Conservation (phyloP, 2,113 vertebrate species). For the Terrapene triunguis region DNA sequence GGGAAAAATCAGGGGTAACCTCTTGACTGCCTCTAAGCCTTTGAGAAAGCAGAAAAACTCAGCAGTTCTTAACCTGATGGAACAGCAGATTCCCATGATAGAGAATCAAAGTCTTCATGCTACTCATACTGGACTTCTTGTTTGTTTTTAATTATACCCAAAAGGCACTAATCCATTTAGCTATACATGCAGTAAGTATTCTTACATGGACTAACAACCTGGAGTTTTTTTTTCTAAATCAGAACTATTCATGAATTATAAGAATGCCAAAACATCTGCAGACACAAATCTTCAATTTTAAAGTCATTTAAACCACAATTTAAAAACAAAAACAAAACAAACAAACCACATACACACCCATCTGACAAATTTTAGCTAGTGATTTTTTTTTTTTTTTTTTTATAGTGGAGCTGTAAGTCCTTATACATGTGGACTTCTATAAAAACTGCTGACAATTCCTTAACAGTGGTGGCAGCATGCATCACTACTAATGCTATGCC, state of each 20-base stretch:
- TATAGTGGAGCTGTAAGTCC: constrained; percentile 42
- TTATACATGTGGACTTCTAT: constrained; percentile 20
- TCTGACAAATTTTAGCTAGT: constrained; percentile 44
- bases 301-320: constrained; percentile 28
- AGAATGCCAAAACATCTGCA: not conserved
- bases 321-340: not conserved
- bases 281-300: constrained; percentile 12
- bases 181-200: not conserved
- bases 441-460: constrained; percentile 62
- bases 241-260: not conserved
- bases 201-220: not conserved
- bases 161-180: not conserved
- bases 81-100: constrained; percentile 26
- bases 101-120: not conserved
- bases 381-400: constrained; percentile 1
- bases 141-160: not conserved
- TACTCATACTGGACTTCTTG: not conserved
- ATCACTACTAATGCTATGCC: constrained; percentile 78
- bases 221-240: not conserved
- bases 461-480: constrained; percentile 77
- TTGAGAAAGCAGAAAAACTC: not conserved
- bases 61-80: constrained; percentile 57
- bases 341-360: constrained; percentile 20
- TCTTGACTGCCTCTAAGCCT: not conserved
- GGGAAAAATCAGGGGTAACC: not conserved